These are phyloP conservation scores for Thalassophryne amazonica DNA, from an alignment of 2,797 vertebrate species.

Conservation along the genomic window DNA sequence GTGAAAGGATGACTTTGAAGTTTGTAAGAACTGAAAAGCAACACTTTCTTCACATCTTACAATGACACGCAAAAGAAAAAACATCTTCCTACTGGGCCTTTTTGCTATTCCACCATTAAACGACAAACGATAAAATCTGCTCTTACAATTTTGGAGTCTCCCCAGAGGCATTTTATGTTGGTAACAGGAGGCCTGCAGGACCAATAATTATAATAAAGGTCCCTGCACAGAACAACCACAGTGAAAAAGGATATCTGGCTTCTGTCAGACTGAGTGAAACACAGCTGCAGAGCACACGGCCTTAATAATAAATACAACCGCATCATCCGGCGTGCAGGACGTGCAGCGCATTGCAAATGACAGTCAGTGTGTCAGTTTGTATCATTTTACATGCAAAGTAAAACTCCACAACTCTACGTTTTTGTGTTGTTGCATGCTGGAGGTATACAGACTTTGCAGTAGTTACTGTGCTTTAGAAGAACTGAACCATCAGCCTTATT, in stretches of 20 bases:
- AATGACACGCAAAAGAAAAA: conserved; percentile 1
- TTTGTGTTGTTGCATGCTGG: too few species aligned
- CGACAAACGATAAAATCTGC: conserved; percentile 47
- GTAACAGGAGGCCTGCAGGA: conserved; percentile 50
- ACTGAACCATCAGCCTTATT: too few species aligned
- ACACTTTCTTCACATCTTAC: conserved; percentile 4
- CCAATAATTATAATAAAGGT: conserved; percentile 68
- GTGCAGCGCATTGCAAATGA: conserved; percentile 7
- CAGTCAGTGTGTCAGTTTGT: not conserved
- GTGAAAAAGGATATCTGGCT: conserved; percentile 71
- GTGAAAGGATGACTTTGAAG: conserved; percentile 58
- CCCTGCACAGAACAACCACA: conserved; percentile 29
- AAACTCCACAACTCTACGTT: too few species aligned
- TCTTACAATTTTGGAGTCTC: conserved; percentile 43
- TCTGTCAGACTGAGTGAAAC: conserved; percentile 40
- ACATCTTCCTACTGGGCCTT: not conserved
- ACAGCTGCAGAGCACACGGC: conserved; percentile 47
- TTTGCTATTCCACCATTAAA: conserved; percentile 28
- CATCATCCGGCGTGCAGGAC: conserved; percentile 33
- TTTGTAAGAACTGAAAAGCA: conserved; percentile 13
- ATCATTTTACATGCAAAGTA: too few species aligned
- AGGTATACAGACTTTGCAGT: too few species aligned
- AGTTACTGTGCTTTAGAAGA: too few species aligned
- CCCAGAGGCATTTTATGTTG: conserved; percentile 53
- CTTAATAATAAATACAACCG: conserved; percentile 57